Conservation (phyloP, 2,113 vertebrate species). For the Chloebia gouldiae region DNA sequence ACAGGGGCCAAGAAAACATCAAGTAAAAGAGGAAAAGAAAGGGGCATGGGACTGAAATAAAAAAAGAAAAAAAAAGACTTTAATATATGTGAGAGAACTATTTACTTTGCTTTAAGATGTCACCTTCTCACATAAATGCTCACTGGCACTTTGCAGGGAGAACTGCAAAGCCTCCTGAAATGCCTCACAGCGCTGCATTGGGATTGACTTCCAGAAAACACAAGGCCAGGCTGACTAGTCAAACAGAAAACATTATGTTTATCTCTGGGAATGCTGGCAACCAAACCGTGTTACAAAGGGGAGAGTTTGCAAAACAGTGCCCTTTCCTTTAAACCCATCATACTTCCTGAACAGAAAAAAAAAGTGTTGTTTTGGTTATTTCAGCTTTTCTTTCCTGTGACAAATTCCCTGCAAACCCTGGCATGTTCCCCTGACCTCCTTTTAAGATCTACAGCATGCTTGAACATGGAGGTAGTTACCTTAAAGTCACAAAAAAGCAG, state of each 20-base stretch:
- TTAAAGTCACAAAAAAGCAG: not conserved
- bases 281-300: not conserved
- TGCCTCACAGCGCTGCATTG: not conserved
- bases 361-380: not conserved
- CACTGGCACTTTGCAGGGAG: not conserved
- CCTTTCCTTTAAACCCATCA: not conserved
- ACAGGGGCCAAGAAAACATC: not conserved
- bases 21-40: not conserved
- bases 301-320: conserved; percentile 14
- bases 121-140: not conserved
- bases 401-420: not conserved
- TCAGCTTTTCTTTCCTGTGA: not conserved
- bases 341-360: conserved; percentile 3
- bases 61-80: not conserved
- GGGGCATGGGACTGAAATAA: not conserved
- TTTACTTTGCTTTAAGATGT: not conserved
- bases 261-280: not conserved
- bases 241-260: not conserved
- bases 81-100: not conserved
- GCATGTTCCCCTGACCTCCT: not conserved
- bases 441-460: not conserved
- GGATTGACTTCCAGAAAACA: not conserved
- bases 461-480: not conserved
- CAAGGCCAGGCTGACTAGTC: not conserved
- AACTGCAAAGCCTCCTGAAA: not conserved